Base-by-base conservation (phyloP, 2,797 vertebrate genomes). In the Sebastes nivosus region DNA sequence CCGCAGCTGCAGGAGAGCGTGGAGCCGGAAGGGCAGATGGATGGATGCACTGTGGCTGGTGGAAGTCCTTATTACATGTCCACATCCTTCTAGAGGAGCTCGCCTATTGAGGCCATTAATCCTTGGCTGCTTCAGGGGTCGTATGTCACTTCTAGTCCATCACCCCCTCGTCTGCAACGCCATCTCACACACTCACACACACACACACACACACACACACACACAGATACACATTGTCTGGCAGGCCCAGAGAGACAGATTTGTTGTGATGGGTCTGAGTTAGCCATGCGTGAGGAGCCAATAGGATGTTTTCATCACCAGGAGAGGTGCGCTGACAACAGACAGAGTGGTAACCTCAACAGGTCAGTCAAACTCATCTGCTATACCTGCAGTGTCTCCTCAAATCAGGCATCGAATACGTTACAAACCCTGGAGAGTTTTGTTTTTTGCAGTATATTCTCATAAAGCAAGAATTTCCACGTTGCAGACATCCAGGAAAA, bases 71-170 rank as follows among this genome's bases (percentile, higher is more conserved):
- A 92, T 92, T 93, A 90, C 74, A 67, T 63, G 27, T 87, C 72
- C 82, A 88, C 87, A 88, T 92, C 84, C 83, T 87, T 89, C 85
- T 72, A 58, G 86, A 91, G 78, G 64, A 79, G 81, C 87, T 79
- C 67, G 77, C 72, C 88, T 87, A 82, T 81, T 87, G 89, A 91
- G 83, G 86, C 84, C 88, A 90, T 90, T 87, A 93, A 94, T 93
- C 93, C 87, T 85, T 73, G 61, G 81, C 83, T 85, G 87, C 88
- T 89, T 93, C 86, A 85, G 83, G 79, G 92, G 88, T 90, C 84
- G 67, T 76, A 75, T 94, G 93, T 94, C 92, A 92, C 88, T 88
- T 88, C 84, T 77, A 86, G 91, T 93, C 90, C 89, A 91, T 94
- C 90, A 89, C 75, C 59, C 75, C 79, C 67, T 82, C 8, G 32